These are phyloP conservation scores for Cantharis rufa DNA, from an alignment of 2,888 invertebrate genomes.

Conservation along the genomic window DNA sequence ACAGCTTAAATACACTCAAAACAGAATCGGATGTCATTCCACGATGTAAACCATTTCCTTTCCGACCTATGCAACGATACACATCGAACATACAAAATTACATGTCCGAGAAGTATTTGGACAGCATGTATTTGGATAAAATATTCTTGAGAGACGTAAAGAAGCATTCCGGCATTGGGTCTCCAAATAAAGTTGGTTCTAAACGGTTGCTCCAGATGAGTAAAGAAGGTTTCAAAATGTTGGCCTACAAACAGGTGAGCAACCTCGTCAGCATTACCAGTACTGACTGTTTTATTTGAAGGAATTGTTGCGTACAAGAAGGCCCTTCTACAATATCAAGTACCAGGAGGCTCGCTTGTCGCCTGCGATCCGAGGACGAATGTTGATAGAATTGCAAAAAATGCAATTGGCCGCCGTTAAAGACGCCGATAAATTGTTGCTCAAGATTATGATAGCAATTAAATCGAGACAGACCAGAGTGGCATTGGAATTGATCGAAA, in stretches of 20 bases:
- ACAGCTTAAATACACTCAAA: constrained; percentile 46
- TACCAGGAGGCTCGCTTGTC: constrained; percentile 49
- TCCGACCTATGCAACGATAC: constrained; percentile 50
- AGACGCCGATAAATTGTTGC: constrained; percentile 53
- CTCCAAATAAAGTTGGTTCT: constrained; percentile 52
- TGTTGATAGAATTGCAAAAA: constrained; percentile 44
- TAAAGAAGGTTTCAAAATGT: constrained; percentile 46
- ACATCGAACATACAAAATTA: constrained; percentile 53
- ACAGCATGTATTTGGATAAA: constrained; percentile 54
- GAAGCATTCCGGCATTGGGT: constrained; percentile 44
- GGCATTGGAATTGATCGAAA: constrained; percentile 49
- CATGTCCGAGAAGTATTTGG: constrained; percentile 55
- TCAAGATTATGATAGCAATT: constrained; percentile 46
- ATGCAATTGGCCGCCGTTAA: constrained; percentile 47
- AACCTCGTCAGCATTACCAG: neutral
- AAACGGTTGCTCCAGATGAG: constrained; percentile 45
- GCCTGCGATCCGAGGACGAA: constrained; percentile 44
- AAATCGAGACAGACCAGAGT: constrained; percentile 33
- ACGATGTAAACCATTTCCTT: constrained; percentile 43
- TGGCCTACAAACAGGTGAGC: constrained; percentile 49
- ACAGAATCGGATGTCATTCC: constrained; percentile 45
- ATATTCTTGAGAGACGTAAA: constrained; percentile 51
- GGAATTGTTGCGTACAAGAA: constrained; percentile 54
- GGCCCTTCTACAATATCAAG: constrained; percentile 56
- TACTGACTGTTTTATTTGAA: constrained; percentile 16